A percentile compares a stretch with the other conserved stretches of the same genome.
These are phyloP conservation scores for Biston betularia DNA, from an alignment of 2,888 invertebrate species.

Conservation along the genomic window DNA sequence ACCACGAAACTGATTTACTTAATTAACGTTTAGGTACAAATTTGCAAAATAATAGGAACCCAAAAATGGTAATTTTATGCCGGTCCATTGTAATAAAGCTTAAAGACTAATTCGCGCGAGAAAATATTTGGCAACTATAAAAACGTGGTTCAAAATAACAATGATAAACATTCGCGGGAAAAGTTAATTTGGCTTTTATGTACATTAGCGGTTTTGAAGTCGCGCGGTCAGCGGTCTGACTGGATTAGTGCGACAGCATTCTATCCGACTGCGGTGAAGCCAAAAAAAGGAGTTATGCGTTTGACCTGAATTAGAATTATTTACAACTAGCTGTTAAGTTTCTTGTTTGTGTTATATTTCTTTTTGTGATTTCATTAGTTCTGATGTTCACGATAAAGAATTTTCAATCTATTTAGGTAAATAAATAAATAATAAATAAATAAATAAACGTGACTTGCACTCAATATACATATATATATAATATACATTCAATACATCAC, in stretches of 20 bases:
- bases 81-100: constrained; percentile 58
- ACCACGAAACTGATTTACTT: constrained; percentile 3
- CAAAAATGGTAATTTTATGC: constrained; percentile 64
- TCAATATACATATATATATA: not conserved
- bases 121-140: constrained; percentile 59
- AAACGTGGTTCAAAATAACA: constrained; percentile 54
- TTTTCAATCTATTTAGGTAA: too few species aligned
- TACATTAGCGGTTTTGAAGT: constrained; percentile 27
- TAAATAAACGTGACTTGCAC: not conserved
- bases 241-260: constrained; percentile 2
- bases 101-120: constrained; percentile 57
- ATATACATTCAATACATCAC: constrained; percentile 12
- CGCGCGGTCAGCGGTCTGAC: not conserved
- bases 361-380: too few species aligned
- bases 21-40: constrained; percentile 8
- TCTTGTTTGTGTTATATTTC: too few species aligned
- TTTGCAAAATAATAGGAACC: constrained; percentile 35
- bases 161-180: constrained; percentile 45
- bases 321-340: too few species aligned
- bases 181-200: constrained; percentile 44
- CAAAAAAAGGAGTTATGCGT: too few species aligned
- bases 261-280: too few species aligned
- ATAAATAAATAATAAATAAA: too few species aligned
- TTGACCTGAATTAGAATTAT: too few species aligned
- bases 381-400: too few species aligned